Evolutionary conservation across 2,797 vertebrate genomes (phyloP), one percentile per base, ranked within the genome.

Genomic region (Hapalemur alaotrensis): DNA sequence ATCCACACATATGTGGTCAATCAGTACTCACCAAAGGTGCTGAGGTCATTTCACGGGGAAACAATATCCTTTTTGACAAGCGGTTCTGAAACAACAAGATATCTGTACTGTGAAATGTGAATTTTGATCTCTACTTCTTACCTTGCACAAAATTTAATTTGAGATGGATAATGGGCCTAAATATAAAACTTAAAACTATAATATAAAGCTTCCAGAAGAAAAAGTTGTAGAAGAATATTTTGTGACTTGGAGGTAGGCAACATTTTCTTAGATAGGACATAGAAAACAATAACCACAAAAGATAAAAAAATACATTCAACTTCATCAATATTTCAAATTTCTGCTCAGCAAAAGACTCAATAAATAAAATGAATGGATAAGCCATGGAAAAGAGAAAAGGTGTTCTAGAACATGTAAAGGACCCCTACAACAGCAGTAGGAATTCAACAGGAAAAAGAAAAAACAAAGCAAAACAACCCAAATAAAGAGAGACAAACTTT

Each of bases 1-100:
- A 41, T 0, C 6, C 3, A 76, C 8, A n/a, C 4, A 7, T 18
- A 1, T 7, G 0, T 5, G 48, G 10, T 23, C 35, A 79, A 15
- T 8, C 32, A 48, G 25, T 65, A 59, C 17, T 17, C 11, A 14
- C 25, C 35, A 35, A 9, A 46, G 35, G 2, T 6, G 5, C 43
- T 41, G 30, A 75, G 28, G 14, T 61, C 59, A 43, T 57, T 70
- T 15, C 48, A 2, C 7, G 7, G 8, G 22, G n/a, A 84, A 87
- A 65, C 57, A 63, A 43, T 11, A 25, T 20, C 7, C 17, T 57
- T 75, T 82, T 57, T 48, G 67, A 67, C 32, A 52, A 73, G 54
- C 12, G 61, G 32, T 35, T 54, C 46, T 73, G 57, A 38, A 52
- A 54, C 41, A 88, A 25, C 14, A 2, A 35, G 38, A 43, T 10